Evolutionary conservation across 1,140 invertebrate genomes (phyloP), one percentile per base, ranked within the genome.

Genomic region (Hesperophylax magnus): DNA sequence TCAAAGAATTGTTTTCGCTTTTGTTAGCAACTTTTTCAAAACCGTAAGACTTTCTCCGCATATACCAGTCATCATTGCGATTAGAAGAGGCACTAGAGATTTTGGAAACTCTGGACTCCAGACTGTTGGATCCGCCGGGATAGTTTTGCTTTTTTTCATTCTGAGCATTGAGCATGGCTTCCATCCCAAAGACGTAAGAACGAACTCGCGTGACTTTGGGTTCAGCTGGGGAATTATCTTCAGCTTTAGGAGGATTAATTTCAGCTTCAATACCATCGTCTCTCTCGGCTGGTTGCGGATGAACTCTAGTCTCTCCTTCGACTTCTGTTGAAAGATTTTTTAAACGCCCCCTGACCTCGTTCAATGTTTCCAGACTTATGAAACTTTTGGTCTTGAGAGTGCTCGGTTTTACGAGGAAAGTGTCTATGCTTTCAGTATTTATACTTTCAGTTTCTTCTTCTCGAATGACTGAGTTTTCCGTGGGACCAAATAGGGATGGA

Each of bases 11-110:
- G 79, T 88, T 86, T 20, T 88, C 85, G 67, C 88, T 84, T 77
- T 79, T 78, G 52, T 86, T 88, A 9, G 89, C 89, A 82, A 94
- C 93, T 82, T 93, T 92, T 87, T 95, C 94, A 83, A 95, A 95
- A 72, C 93, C 94, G 84, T 94, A 95, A 4, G 93, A 94, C 86
- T 94, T 94, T 81, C 94, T 88, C 81, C 93, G 88, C 81, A 92
- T 91, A 84, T 93, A 93, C 93, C 93, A 94, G 80, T 94, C 93
- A 78, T 93, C 92, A 77, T 84, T 87, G 9, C 87, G 86, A 53
- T 72, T 87, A 53, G 88, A 88, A 84, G 91, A 91, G 34, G 86
- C 84, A 14, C 85, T 85, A 1, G 86, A 86, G 47, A 82, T 81
- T 63, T 89, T 87, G 27, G 88, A 88, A 2, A 85, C 86, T 76